Conservation (phyloP, 23 tunicate species). For the Clavelina lepadiformis region DNA sequence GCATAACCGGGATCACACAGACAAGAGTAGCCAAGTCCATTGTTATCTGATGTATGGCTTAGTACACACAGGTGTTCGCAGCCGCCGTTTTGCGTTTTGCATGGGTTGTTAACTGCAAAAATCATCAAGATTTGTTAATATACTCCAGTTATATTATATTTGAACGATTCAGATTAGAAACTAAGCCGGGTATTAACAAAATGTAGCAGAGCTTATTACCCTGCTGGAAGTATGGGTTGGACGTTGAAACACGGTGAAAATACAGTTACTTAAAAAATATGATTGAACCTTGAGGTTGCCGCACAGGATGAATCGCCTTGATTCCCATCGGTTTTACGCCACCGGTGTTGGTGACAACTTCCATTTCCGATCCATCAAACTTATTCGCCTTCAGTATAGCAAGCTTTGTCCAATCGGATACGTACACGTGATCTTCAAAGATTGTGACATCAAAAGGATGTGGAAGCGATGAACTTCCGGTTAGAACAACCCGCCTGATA, state of each 20-base stretch:
- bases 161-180: too few relatives aligned
- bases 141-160: too few relatives aligned
- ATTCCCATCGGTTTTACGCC: slow-evolving; percentile 22
- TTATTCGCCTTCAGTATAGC: slow-evolving; percentile 55
- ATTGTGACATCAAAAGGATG: slow-evolving; percentile 67
- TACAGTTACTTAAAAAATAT: not conserved
- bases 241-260: not conserved
- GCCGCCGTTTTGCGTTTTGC: slow-evolving; percentile 59
- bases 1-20: slow-evolving; percentile 66
- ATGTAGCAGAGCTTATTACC: not conserved
- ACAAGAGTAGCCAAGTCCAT: slow-evolving; percentile 67
- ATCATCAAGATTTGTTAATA: too few relatives aligned
- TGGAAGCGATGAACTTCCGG: slow-evolving; percentile 44
- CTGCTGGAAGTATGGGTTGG: not conserved
- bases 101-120: slow-evolving; percentile 59
- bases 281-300: slow-evolving; percentile 62
- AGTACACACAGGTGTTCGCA: slow-evolving; percentile 82
- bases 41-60: slow-evolving; percentile 46
- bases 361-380: slow-evolving; percentile 43
- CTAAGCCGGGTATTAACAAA: too few relatives aligned
- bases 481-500: slow-evolving; percentile 54
- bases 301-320: slow-evolving; percentile 52
- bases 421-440: slow-evolving; percentile 57
- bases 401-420: slow-evolving; percentile 75
- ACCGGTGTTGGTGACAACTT: slow-evolving; percentile 2